A percentile compares a stretch with the other conserved stretches of the same genome.
These are phyloP conservation scores for Sphaerophoria taeniata DNA, from an alignment of 2,888 invertebrate species.

Conservation along the genomic window DNA sequence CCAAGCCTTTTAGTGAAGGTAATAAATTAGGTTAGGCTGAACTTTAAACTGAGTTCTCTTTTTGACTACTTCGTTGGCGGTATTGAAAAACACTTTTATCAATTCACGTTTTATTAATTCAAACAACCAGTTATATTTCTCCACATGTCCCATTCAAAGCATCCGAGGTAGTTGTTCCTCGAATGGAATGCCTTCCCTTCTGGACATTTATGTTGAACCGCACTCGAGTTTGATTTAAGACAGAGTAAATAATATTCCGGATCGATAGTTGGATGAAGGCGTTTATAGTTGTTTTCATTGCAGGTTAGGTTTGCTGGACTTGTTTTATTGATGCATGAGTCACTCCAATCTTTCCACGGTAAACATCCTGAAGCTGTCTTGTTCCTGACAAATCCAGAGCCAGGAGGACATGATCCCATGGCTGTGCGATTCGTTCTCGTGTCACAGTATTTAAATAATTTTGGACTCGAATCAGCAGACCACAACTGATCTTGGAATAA, in stretches of 20 bases:
- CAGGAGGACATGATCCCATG: slow-evolving; percentile 63
- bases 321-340: slow-evolving; percentile 36
- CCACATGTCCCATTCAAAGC: slow-evolving; percentile 76
- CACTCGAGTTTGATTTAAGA: slow-evolving; percentile 24
- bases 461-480: slow-evolving; percentile 71
- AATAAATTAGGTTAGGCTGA: no score
- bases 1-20: no score
- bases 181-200: slow-evolving; percentile 72
- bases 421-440: slow-evolving; percentile 63
- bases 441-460: slow-evolving; percentile 75
- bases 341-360: slow-evolving; percentile 58
- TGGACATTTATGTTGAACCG: slow-evolving; percentile 67
- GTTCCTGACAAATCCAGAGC: slow-evolving; percentile 76
- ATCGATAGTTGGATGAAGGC: slow-evolving; percentile 67
- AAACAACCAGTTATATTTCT: slow-evolving; percentile 46
- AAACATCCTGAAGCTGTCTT: slow-evolving; percentile 76
- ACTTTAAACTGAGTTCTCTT: no score
- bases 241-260: slow-evolving; percentile 76
- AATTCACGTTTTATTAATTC: not conserved
- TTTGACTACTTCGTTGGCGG: no score
- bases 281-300: slow-evolving; percentile 47
- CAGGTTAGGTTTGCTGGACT: slow-evolving; percentile 25
- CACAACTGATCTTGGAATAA: slow-evolving; percentile 72
- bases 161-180: slow-evolving; percentile 74
- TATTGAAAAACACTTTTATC: not conserved